phyloP scores from a whole-genome alignment of 2,797 vertebrate species.

The Aulostomus chinensis region DNA sequence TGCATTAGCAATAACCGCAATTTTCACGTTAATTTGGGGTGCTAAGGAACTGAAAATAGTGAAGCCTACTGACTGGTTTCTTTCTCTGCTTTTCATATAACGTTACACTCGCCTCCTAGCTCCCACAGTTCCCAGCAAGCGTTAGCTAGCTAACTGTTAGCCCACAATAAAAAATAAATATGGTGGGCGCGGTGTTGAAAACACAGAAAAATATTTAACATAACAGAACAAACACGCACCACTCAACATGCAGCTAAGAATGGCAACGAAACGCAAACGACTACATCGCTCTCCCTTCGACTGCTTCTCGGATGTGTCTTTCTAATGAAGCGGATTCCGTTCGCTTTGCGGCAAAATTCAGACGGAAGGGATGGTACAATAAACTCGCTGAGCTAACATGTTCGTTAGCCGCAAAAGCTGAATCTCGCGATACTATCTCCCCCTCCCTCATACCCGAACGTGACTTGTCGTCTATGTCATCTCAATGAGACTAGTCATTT shows the following conservation, averaged over 20 bases:
- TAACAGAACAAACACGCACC: conserved; percentile 33
- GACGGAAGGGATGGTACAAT: conserved; percentile 17
- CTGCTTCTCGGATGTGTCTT: background rate
- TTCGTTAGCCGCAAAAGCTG: background rate
- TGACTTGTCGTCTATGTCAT: conserved; percentile 29
- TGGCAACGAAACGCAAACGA: background rate
- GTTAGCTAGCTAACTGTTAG: conserved; percentile 46
- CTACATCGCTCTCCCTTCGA: conserved; percentile 54
- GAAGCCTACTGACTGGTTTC: background rate
- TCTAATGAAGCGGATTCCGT: conserved; percentile 12
- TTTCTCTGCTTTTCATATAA: conserved; percentile 7
- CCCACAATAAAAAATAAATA: conserved; percentile 49
- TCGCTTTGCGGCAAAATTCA: conserved; percentile 60
- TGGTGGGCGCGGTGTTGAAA: conserved; percentile 67
- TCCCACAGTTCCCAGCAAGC: conserved; percentile 16
- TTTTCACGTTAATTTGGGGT: background rate
- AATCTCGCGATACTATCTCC: conserved; percentile 61
- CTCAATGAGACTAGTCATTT: conserved; percentile 45
- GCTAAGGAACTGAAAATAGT: background rate
- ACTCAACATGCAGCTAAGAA: conserved; percentile 29
- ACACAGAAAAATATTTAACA: conserved; percentile 46
- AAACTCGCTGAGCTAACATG: conserved; percentile 41
- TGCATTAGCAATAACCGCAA: conserved; percentile 10
- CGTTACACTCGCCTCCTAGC: conserved; percentile 37
- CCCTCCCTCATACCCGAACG: too few species aligned